Evolutionary conservation across 35 echinoderm and acorn worm genomes (phyloP).

Genomic region (Lytechinus pictus): DNA sequence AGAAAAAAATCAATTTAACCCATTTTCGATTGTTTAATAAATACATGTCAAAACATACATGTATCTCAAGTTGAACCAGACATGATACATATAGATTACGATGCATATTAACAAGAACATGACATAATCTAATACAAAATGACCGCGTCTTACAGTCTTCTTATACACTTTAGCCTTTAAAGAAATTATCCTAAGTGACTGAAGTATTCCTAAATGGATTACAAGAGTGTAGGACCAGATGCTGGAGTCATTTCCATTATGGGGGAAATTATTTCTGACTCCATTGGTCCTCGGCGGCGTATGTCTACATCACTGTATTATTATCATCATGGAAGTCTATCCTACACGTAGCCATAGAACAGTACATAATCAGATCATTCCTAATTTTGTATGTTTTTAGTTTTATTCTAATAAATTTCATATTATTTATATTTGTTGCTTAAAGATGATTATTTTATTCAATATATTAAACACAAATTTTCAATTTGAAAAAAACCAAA

Average conservation of each 20-base stretch:
- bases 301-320: not conserved
- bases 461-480: no score
- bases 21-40: no score
- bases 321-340: not conserved
- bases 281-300: not conserved
- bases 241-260: conserved; percentile 9
- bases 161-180: not conserved
- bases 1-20: no score
- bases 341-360: no score
- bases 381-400: no score
- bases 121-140: not conserved
- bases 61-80: not conserved
- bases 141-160: not conserved
- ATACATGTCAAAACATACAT: not conserved
- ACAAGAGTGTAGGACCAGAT: conserved; percentile 9
- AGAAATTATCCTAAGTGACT: conserved; percentile 21
- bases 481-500: no score
- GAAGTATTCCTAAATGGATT: conserved; percentile 40
- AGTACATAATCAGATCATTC: no score
- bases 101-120: not conserved
- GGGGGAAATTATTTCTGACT: conserved; percentile 2
- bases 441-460: no score
- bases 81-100: not conserved
- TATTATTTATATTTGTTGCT: no score
- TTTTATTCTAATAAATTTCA: no score